These are phyloP conservation scores for Altica lythri DNA, from an alignment of 2,888 invertebrate genomes.

Conservation along the genomic window DNA sequence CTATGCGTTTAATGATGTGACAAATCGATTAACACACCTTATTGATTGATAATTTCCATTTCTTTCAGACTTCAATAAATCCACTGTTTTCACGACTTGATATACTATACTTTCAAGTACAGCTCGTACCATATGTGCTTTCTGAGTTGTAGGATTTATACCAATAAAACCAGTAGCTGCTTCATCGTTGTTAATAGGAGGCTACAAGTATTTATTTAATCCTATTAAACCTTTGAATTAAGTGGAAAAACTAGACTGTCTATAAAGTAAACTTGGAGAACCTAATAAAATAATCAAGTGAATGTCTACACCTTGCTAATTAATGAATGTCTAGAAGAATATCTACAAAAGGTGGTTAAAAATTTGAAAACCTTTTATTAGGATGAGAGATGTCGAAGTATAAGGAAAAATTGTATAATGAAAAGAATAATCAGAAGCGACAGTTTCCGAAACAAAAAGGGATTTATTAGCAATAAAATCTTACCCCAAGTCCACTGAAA, in stretches of 20 bases:
- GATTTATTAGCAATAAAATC: conserved; percentile 29
- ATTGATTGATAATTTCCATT: conserved; percentile 65
- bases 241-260: no score
- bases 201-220: conserved; percentile 60
- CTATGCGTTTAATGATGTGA: no score
- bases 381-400: no score
- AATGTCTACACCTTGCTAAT: no score
- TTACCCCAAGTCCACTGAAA: conserved; percentile 85
- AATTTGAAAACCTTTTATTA: no score
- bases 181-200: conserved; percentile 84
- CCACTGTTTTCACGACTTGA: conserved; percentile 77
- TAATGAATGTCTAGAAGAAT: no score
- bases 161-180: conserved; percentile 87
- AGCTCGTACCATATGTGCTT: conserved; percentile 80
- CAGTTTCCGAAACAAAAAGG: no score
- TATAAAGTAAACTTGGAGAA: no score
- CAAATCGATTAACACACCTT: conserved; percentile 51
- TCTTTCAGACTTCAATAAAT: conserved; percentile 70
- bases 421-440: no score
- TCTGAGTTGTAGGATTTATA: conserved; percentile 72
- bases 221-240: background rate
- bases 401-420: no score
- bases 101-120: conserved; percentile 86
- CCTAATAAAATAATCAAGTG: no score
- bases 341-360: no score